Percentiles rank a stretch among this genome's conserved stretches.
Conservation (phyloP, 2,113 vertebrate species). For the Columba janthina region DNA sequence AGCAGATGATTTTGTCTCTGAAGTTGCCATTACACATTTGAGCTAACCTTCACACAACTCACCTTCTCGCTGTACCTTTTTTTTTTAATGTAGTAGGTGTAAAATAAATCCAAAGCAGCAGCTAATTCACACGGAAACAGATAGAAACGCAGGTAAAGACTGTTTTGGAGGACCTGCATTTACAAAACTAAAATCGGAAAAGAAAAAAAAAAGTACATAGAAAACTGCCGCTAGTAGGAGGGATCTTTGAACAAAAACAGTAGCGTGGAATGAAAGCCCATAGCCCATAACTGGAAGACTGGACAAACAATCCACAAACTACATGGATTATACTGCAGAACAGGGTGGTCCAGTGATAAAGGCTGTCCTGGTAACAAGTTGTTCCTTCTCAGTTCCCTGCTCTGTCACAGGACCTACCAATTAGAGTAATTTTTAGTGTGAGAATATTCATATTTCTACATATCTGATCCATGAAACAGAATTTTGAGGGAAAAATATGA, state of each 20-base stretch:
- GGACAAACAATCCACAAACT: neutral
- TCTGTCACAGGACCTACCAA: neutral
- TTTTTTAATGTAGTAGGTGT: neutral
- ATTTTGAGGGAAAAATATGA: neutral
- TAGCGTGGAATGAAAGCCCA: neutral
- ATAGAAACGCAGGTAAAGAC: neutral
- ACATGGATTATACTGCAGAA: neutral
- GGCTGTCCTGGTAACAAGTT: neutral
- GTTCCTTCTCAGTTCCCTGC: neutral
- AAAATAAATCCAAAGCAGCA: neutral
- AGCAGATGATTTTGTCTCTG: neutral
- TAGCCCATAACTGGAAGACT: neutral
- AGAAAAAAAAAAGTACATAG: neutral
- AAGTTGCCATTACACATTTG: neutral
- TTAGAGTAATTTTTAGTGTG: neutral
- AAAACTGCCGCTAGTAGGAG: neutral
- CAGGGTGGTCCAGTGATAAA: neutral
- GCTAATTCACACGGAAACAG: neutral
- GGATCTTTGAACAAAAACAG: neutral
- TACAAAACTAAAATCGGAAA: neutral
- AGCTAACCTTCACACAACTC: neutral
- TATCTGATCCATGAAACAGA: neutral
- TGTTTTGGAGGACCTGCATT: neutral
- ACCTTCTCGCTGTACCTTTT: neutral
- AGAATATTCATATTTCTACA: neutral